These are phyloP conservation scores for Labeo rohita DNA, from an alignment of 2,113 vertebrate genomes.

Conservation along the genomic window DNA sequence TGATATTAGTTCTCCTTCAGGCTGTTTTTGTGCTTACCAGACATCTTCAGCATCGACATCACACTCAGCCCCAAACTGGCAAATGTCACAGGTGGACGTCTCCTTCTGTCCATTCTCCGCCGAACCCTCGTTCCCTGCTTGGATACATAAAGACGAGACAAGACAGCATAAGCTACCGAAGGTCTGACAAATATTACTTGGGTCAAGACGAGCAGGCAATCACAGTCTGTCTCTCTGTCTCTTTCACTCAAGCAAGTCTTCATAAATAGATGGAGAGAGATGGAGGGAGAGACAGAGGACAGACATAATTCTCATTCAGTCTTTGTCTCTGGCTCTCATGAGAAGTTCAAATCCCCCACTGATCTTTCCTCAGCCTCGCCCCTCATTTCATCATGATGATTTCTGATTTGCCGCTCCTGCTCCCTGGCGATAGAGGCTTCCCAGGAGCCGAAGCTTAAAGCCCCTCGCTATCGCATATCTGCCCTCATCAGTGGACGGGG, in stretches of 20 bases:
- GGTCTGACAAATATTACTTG: conserved; percentile 20
- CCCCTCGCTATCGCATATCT: conserved; percentile 64
- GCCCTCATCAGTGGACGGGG: conserved; percentile 65
- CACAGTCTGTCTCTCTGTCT: neutral
- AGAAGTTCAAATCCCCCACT: conserved; percentile 67
- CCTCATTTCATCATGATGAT: conserved; percentile 72
- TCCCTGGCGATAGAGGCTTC: conserved; percentile 58
- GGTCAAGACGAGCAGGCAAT: conserved; percentile 26
- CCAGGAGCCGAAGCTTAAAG: conserved; percentile 68
- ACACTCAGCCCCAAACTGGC: conserved; percentile 98
- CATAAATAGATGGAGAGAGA: neutral
- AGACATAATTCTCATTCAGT: conserved; percentile 49
- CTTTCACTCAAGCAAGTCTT: neutral
- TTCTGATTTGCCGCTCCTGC: conserved; percentile 60
- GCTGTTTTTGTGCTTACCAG: conserved; percentile 79
- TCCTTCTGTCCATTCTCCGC: conserved; percentile 95
- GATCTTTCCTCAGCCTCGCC: conserved; percentile 71
- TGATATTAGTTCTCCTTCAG: neutral
- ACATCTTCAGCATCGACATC: conserved; percentile 99
- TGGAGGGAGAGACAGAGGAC: conserved; percentile 32
- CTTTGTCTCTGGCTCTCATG: conserved; percentile 63
- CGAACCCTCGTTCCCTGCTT: conserved; percentile 96
- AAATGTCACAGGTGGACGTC: conserved; percentile 98
- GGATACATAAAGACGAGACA: conserved; percentile 62
- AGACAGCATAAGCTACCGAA: conserved; percentile 25